Evolutionary conservation across 2,797 vertebrate genomes (phyloP).

Genomic region (Vespertilio murinus): DNA sequence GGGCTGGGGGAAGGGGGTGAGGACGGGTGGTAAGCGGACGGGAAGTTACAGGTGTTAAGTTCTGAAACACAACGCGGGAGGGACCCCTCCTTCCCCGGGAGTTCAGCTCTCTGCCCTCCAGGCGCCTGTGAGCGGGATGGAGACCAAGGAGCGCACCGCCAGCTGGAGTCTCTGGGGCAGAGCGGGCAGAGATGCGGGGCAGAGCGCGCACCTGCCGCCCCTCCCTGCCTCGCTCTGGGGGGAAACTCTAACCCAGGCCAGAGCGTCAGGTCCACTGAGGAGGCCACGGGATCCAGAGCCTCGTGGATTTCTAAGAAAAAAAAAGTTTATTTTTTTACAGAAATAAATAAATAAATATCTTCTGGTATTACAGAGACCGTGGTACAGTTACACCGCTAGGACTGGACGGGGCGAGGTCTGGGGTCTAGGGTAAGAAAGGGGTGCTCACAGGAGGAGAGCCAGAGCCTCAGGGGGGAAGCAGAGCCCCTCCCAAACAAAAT

Average conservation of each 20-base stretch:
- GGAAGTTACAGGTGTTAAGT: not conserved
- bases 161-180: not conserved
- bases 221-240: not conserved
- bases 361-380: constrained; percentile 87
- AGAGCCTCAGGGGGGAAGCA: not conserved
- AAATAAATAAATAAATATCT: constrained; percentile 99
- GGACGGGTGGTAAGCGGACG: fast-evolving
- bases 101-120: not conserved
- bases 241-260: not conserved
- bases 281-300: not conserved
- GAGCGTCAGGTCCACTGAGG: not conserved
- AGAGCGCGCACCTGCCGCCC: not conserved
- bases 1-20: no score
- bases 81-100: not conserved
- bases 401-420: not conserved
- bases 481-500: not conserved
- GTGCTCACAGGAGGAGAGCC: not conserved
- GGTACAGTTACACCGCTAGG: constrained; percentile 85
- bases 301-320: constrained; percentile 76
- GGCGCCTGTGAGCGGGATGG: fast-evolving
- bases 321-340: constrained; percentile 87
- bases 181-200: no score
- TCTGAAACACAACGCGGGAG: fast-evolving
- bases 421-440: not conserved
- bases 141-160: not conserved